Percentiles rank a stretch among this genome's conserved stretches.
These are phyloP conservation scores for Melipona quadrifasciata DNA, from an alignment of 1,140 invertebrate genomes.

Conservation along the genomic window DNA sequence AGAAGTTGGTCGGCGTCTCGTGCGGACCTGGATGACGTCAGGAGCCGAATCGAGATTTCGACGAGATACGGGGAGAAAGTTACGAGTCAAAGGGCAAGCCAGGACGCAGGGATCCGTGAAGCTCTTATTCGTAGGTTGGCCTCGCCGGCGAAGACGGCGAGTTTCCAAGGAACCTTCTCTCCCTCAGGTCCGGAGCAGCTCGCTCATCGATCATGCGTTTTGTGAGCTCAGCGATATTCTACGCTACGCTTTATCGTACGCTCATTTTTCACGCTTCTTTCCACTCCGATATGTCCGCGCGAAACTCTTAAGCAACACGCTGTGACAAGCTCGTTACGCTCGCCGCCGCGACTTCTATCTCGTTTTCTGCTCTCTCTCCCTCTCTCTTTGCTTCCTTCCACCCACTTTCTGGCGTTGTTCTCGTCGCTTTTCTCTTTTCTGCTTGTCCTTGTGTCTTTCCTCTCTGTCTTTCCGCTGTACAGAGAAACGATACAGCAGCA, in stretches of 20 bases:
- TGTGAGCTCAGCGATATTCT: conserved; percentile 51
- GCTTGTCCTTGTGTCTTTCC: neutral
- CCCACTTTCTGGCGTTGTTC: no score
- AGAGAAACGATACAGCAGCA: neutral
- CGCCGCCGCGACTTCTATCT: conserved; percentile 26
- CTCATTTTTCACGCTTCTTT: conserved; percentile 69
- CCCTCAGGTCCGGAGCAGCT: neutral
- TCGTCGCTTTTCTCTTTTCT: neutral
- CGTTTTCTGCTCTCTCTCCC: neutral
- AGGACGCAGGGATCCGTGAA: conserved; percentile 12
- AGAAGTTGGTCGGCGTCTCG: neutral
- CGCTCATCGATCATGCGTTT: conserved; percentile 69
- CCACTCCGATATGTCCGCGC: conserved; percentile 51
- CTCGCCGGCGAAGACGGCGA: conserved; percentile 14
- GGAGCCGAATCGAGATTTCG: conserved; percentile 23
- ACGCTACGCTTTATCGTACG: conserved; percentile 33
- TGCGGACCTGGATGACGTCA: no score
- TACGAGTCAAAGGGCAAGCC: conserved; percentile 57
- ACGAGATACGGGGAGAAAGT: conserved; percentile 56
- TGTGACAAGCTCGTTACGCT: conserved; percentile 62
- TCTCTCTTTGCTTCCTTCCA: neutral
- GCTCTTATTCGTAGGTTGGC: conserved; percentile 38
- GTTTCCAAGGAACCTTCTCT: conserved; percentile 52
- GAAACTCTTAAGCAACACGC: conserved; percentile 54
- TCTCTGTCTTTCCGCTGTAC: no score